Evolutionary conservation across 2,888 invertebrate genomes (phyloP).

Genomic region (Acleris holmiana): DNA sequence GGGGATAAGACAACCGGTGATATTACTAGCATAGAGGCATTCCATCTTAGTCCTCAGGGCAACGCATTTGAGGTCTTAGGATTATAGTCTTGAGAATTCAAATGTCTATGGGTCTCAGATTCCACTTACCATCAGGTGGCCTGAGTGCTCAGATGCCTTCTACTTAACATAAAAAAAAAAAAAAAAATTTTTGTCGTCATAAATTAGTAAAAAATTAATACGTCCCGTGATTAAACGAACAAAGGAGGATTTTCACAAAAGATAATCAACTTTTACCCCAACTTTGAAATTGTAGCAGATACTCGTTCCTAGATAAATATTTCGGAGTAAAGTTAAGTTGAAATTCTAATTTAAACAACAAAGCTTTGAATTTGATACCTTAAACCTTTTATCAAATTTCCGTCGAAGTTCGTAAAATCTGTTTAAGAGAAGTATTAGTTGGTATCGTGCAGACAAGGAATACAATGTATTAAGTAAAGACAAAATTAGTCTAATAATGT

Average conservation of each 20-base stretch:
- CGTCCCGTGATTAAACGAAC: neutral
- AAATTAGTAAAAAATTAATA: neutral
- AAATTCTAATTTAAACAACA: slow-evolving; percentile 28
- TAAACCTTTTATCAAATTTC: slow-evolving; percentile 31
- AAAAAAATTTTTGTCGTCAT: too few species aligned
- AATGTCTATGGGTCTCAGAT: too few species aligned
- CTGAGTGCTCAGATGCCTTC: too few species aligned
- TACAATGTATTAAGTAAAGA: neutral
- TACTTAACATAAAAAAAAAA: too few species aligned
- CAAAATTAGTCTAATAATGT: neutral
- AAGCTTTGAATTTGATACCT: slow-evolving; percentile 19
- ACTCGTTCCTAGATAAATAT: slow-evolving; percentile 10
- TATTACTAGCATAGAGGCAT: too few species aligned
- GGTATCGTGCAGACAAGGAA: neutral
- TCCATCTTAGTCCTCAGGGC: too few species aligned
- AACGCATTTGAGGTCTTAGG: too few species aligned
- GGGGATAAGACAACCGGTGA: too few species aligned
- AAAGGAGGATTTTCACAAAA: neutral
- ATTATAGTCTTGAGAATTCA: too few species aligned
- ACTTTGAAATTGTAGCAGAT: slow-evolving; percentile 6
- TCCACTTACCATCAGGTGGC: too few species aligned
- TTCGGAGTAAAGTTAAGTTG: slow-evolving; percentile 11
- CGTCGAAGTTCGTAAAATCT: slow-evolving; percentile 14
- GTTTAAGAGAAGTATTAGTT: slow-evolving; percentile 6
- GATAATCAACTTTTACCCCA: neutral